These are phyloP conservation scores for Panzeria rudis DNA, from an alignment of 2,888 invertebrate genomes.

Conservation along the genomic window DNA sequence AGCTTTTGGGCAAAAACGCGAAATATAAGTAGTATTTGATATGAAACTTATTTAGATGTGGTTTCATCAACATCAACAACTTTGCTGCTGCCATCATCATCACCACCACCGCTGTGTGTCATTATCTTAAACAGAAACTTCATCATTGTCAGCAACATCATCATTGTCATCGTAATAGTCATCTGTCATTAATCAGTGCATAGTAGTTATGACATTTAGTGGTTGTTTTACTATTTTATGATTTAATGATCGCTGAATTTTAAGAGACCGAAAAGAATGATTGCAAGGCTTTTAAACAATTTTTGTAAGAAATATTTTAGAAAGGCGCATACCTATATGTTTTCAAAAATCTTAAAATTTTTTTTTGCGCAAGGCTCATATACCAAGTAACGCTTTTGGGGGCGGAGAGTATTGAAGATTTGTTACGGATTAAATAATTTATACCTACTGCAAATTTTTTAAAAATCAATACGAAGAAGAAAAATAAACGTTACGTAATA, in stretches of 20 bases:
- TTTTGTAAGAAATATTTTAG: not conserved
- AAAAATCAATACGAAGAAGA: too few species aligned
- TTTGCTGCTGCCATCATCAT: slow-evolving; percentile 11
- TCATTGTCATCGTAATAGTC: slow-evolving; percentile 44
- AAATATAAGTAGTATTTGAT: slow-evolving; percentile 40
- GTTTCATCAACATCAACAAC: slow-evolving; percentile 28
- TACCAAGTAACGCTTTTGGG: too few species aligned
- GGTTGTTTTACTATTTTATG: not conserved
- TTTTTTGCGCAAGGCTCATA: too few species aligned
- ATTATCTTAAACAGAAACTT: slow-evolving; percentile 54
- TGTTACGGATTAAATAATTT: too few species aligned
- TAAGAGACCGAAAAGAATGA: not conserved
- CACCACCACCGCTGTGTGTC: slow-evolving; percentile 29
- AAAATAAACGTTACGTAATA: too few species aligned
- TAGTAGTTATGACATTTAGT: slow-evolving; percentile 36
- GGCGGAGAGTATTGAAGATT: too few species aligned
- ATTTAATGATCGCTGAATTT: not conserved
- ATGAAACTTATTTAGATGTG: slow-evolving; percentile 48
- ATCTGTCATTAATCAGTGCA: slow-evolving; percentile 27
- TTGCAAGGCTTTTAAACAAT: not conserved
- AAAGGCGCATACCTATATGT: too few species aligned
- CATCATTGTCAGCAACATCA: slow-evolving; percentile 37
- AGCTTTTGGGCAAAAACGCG: slow-evolving; percentile 21
- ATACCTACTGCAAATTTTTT: too few species aligned
- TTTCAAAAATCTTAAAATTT: too few species aligned